These are phyloP conservation scores for Maccullochella peelii DNA, from an alignment of 2,113 vertebrate genomes.

Conservation along the genomic window DNA sequence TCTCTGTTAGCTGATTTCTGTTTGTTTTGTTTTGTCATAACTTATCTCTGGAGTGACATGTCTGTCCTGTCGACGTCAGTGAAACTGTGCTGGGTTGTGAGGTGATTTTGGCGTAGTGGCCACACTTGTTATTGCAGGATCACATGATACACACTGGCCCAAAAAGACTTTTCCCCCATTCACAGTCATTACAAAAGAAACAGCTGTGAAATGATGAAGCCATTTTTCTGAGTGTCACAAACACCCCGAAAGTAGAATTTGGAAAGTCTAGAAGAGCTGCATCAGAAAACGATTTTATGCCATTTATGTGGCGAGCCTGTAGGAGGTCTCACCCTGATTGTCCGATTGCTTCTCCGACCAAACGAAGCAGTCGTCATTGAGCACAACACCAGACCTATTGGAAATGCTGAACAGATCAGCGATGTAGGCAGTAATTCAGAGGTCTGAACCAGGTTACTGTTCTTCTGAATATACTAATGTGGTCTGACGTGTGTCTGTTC, in stretches of 20 bases:
- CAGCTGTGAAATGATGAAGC: background rate
- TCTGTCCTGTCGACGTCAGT: no score
- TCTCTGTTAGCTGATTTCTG: no score
- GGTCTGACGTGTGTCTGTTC: constrained; percentile 1
- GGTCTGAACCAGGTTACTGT: background rate
- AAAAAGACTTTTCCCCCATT: background rate
- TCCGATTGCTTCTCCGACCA: constrained; percentile 3
- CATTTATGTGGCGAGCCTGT: background rate
- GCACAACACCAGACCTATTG: background rate
- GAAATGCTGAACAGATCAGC: background rate
- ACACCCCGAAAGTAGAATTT: background rate
- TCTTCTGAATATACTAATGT: background rate
- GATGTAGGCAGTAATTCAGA: background rate
- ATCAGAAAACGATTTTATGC: background rate
- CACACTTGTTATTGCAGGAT: background rate
- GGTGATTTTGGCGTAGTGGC: background rate
- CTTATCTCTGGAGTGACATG: no score
- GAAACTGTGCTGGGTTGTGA: no score
- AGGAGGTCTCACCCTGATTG: background rate
- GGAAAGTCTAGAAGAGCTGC: background rate
- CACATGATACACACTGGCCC: background rate
- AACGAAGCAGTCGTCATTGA: constrained; percentile 9
- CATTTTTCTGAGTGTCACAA: background rate
- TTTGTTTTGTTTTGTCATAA: no score
- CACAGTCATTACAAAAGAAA: background rate